These are phyloP conservation scores for Aplocera efformata DNA, from an alignment of 2,888 invertebrate species.

Conservation along the genomic window DNA sequence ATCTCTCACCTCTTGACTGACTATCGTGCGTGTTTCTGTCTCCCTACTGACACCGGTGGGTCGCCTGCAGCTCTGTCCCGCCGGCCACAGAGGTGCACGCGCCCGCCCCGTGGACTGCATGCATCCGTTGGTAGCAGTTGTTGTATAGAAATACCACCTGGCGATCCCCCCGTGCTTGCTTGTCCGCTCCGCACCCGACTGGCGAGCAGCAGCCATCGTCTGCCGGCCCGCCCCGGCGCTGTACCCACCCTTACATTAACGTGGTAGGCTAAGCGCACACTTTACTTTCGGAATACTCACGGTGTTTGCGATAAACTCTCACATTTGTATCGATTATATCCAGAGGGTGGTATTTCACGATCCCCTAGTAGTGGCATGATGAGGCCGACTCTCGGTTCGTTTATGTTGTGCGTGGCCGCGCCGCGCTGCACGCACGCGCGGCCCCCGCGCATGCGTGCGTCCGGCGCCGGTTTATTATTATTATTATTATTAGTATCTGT, in stretches of 20 bases:
- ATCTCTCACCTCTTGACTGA: conserved; percentile 46
- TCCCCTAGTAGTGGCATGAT: conserved; percentile 72
- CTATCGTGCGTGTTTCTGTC: conserved; percentile 44
- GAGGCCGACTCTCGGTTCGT: conserved; percentile 43
- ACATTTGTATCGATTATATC: conserved; percentile 28
- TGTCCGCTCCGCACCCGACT: conserved; percentile 30
- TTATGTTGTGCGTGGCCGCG: conserved; percentile 41
- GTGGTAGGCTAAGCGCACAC: conserved; percentile 16
- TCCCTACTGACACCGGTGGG: conserved; percentile 33
- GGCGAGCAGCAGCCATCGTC: conserved; percentile 63
- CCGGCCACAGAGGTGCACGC: conserved; percentile 41
- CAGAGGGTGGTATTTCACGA: conserved; percentile 72
- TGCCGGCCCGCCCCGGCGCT: conserved; percentile 3
- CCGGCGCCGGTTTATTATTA: conserved; percentile 33
- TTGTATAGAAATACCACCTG: conserved; percentile 69
- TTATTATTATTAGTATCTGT: conserved; percentile 43
- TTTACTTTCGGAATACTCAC: conserved; percentile 14
- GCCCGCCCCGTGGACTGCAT: conserved; percentile 56
- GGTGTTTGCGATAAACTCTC: conserved; percentile 11
- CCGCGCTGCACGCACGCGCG: conserved; percentile 41
- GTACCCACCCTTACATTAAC: conserved; percentile 7
- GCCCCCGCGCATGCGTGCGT: conserved; percentile 20
- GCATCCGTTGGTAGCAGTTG: conserved; percentile 61
- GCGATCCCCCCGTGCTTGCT: conserved; percentile 35
- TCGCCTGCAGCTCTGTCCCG: conserved; percentile 44